Conservation (phyloP, 2,113 vertebrate genomes). For the Synchiropus splendidus region DNA sequence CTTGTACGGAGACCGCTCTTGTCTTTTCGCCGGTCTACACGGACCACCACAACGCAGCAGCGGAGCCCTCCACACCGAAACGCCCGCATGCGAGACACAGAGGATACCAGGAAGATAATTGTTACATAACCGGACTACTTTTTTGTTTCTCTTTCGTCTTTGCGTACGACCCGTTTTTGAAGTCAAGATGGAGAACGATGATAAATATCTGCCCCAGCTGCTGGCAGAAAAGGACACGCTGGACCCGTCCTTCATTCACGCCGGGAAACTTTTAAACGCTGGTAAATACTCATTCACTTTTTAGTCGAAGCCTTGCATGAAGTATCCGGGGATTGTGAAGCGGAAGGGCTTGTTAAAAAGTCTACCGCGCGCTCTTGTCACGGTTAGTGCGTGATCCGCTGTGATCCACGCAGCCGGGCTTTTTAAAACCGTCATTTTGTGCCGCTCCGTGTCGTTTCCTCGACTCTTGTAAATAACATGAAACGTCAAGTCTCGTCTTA, state of each 20-base stretch:
- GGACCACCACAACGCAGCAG: too few species aligned
- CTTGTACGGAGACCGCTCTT: too few species aligned
- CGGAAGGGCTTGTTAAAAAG: too few species aligned
- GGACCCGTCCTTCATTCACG: conserved; percentile 86
- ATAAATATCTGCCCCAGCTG: conserved; percentile 84
- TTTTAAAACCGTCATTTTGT: too few species aligned
- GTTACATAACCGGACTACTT: conserved; percentile 54
- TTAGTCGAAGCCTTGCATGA: not conserved
- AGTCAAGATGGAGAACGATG: conserved; percentile 82
- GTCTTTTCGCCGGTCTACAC: too few species aligned
- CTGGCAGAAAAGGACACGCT: conserved; percentile 87
- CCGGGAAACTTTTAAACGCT: conserved; percentile 86
- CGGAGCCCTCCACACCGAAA: not conserved
- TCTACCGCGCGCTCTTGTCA: too few species aligned
- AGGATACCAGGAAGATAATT: conserved; percentile 24
- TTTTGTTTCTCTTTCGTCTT: conserved; percentile 24
- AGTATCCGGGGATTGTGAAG: too few species aligned
- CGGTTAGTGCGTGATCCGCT: too few species aligned
- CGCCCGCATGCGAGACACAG: conserved; percentile 14
- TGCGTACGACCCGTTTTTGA: conserved; percentile 15
- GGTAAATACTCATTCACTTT: conserved; percentile 60
- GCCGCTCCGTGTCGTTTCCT: too few species aligned
- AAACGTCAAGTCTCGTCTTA: too few species aligned
- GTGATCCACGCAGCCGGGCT: too few species aligned
- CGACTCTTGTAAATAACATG: too few species aligned